Percentiles rank a stretch among this genome's conserved stretches.
Conservation (phyloP, 1,140 invertebrate genomes). For the Cephus cinctus region DNA sequence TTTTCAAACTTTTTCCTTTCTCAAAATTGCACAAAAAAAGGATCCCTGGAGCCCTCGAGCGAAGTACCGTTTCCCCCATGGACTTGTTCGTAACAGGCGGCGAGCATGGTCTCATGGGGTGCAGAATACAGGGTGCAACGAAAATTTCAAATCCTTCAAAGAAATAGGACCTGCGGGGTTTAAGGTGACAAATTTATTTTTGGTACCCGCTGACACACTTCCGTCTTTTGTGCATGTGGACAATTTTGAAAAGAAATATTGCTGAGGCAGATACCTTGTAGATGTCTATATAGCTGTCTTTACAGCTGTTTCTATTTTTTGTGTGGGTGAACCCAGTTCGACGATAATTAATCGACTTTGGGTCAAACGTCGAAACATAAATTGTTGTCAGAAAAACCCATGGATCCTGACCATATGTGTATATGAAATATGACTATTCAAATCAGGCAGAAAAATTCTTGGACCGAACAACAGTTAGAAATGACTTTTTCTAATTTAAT, state of each 20-base stretch:
- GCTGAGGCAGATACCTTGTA: background rate
- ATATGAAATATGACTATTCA: background rate
- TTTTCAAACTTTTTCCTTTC: no score
- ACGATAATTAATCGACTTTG: constrained; percentile 5
- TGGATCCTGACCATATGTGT: background rate
- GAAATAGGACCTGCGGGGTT: no score
- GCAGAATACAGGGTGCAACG: no score
- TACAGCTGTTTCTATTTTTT: background rate
- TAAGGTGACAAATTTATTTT: constrained; percentile 3
- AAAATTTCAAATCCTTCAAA: no score
- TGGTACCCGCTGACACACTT: constrained; percentile 1
- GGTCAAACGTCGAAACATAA: constrained; percentile 3
- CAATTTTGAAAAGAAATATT: background rate
- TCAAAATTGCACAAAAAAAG: no score
- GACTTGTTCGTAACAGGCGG: no score
- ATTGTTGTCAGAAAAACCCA: background rate
- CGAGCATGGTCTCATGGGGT: no score
- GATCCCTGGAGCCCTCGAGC: no score
- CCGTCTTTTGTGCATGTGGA: background rate
- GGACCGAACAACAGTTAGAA: no score
- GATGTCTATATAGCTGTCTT: background rate
- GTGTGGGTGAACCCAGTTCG: background rate
- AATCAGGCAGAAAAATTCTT: no score
- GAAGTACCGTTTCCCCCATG: no score
- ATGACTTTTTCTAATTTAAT: no score